Base-by-base conservation (phyloP, 2,113 vertebrate genomes). In the Corythoichthys haematopterus region DNA sequence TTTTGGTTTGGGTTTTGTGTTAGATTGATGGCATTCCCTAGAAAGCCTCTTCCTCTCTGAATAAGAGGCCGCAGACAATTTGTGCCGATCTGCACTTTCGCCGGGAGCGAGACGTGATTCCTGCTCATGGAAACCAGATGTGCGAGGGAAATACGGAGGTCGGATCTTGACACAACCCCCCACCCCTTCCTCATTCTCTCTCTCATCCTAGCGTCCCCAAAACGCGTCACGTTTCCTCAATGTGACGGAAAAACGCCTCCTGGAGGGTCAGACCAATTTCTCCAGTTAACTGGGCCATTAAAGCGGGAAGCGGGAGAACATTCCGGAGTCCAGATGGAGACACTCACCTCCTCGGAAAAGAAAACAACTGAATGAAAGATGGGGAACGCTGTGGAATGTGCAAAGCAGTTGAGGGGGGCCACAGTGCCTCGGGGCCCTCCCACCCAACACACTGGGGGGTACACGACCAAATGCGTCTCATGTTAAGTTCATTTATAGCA, bases 91-190 rank as follows among this genome's bases (percentile, higher is more conserved):
- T n/a, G 59, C 9, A 55, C 28, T 12, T 55, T 55, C 20, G 9
- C 33, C 55, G 12, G 55, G 33, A 56, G 53, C 53, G 28, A 56
- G 53, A 36, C 55, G 5, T 36, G 33, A 57, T 61, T 59, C 38
- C 37, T 53, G 56, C 37, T 70, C 83, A 90, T 89, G 72, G 85
- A 84, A 89, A 88, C 75, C 89, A 91, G 86, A 91, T 92, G 90
- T 85, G 77, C 52, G 43, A 65, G 68, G 61, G 78, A 79, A 88
- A 85, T 71, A 63, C 58, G 65, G 84, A 73, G 76, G 79, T 78
- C 81, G 62, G 51, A 36, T 75, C 81, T 72, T 73, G 80, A 71
- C 80, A 46, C 38, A 62, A 58, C 36, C 77, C 65, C 71, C 43
- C 51, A 52, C 36, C 61, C 3, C 20, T 47, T 53, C 15, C 51